Evolutionary conservation across 2,888 invertebrate genomes (phyloP), one percentile per base, ranked within the genome.

Genomic region (Cheiracanthium punctorium): DNA sequence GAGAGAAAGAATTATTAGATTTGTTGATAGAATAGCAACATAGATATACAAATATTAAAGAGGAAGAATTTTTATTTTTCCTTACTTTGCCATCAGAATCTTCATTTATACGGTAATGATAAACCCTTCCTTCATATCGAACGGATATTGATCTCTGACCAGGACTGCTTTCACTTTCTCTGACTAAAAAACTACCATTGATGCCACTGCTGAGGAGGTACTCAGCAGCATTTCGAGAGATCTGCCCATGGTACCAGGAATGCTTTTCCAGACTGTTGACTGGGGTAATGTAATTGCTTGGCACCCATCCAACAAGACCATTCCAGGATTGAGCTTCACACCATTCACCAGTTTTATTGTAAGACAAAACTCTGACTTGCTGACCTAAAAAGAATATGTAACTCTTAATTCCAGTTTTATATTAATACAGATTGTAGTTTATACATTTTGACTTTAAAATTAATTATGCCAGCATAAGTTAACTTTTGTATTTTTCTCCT

Each of bases 281-380:
- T 0, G 99, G 98, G 28, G 98, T 98, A 74, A 99, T 97, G 93
- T 99, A 99, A 93, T 98, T 98, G 90, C 97, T 96, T 79, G 99
- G 99, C 90, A 99, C 99, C 99, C 99, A 99, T 88, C 99, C 99
- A 82, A 98, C 96, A 91, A 95, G 95, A 88, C 97, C 97, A 71
- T 94, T 94, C 86, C 95, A 94, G 67, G 97, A 96, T 92, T 98
- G 97, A 12, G 98, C 99, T 93, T 99, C 99, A 93, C 99, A 99
- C 99, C 99, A 99, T 93, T 99, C 99, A 79, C 98, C 98, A 90
- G 97, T 97, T 92, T 98, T 98, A 93, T 99, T 99, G 93, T 99
- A 99, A 91, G 97, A 97, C 91, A 99, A 94, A 91, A 99, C 98
- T 90, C 97, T 95, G 89, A 99, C 97, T 94, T 98, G 97, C 93